These are phyloP conservation scores for Gnathonemus echidnorhynchus DNA, from an alignment of 2,113 vertebrate species.

Conservation along the genomic window DNA sequence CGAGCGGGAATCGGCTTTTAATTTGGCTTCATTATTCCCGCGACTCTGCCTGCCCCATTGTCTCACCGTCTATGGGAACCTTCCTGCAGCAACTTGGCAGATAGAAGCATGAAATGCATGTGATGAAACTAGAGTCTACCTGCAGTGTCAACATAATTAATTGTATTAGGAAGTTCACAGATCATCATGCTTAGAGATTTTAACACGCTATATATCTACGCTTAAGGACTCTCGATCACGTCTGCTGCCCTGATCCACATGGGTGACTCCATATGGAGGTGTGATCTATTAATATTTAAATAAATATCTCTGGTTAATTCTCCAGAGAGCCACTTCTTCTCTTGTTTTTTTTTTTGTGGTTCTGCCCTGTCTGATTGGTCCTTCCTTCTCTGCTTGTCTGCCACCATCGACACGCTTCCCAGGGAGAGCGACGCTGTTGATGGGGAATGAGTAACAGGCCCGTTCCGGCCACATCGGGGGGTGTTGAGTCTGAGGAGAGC, in stretches of 20 bases:
- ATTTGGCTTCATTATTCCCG: conserved; percentile 49
- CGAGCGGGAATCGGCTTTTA: conserved; percentile 35
- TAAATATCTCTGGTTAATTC: neutral
- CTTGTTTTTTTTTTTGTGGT: neutral
- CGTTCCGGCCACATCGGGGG: neutral
- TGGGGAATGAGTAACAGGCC: neutral
- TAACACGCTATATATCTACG: neutral
- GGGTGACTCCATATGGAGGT: neutral
- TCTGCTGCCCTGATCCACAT: neutral
- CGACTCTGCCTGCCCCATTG: conserved; percentile 22
- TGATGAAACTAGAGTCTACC: neutral
- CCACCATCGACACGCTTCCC: neutral
- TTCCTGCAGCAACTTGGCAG: conserved; percentile 20
- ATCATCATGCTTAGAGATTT: neutral
- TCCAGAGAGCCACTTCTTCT: neutral
- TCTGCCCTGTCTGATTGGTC: neutral
- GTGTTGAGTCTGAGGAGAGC: conserved; percentile 33
- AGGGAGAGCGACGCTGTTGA: neutral
- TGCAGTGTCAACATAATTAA: neutral
- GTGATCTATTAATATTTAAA: neutral
- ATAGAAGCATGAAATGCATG: conserved; percentile 9
- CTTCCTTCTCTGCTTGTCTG: neutral
- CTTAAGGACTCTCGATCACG: neutral
- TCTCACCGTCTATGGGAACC: conserved; percentile 36
- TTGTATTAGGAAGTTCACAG: neutral